Percentiles rank a stretch among this genome's conserved stretches.
Conservation (phyloP, 2,888 invertebrate genomes). For the Ophion slaviceki region DNA sequence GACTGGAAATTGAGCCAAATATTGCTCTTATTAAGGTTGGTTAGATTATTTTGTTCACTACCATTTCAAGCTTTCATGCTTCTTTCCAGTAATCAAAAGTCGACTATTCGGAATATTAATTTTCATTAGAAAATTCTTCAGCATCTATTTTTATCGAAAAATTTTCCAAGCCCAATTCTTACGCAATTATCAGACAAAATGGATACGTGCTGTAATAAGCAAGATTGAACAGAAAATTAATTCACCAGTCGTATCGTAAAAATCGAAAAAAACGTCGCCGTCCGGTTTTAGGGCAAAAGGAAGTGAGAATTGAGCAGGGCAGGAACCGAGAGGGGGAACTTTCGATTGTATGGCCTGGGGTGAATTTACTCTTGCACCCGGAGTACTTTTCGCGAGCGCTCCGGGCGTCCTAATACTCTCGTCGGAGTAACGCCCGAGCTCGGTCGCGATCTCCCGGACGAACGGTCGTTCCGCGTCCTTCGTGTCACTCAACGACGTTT, state of each 20-base stretch:
- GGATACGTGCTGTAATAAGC: too few species aligned
- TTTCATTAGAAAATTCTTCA: too few species aligned
- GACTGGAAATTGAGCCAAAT: too few species aligned
- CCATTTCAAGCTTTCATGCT: too few species aligned
- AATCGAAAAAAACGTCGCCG: not conserved
- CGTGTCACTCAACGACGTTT: slow-evolving; percentile 75
- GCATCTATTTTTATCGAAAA: too few species aligned
- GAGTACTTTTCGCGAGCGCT: not conserved
- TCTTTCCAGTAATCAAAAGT: too few species aligned
- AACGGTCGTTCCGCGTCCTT: slow-evolving; percentile 54
- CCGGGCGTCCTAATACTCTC: slow-evolving; percentile 13
- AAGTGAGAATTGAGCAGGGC: slow-evolving; percentile 55
- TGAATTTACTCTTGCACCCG: slow-evolving; percentile 34
- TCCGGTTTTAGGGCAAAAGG: slow-evolving; percentile 20
- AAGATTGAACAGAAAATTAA: too few species aligned
- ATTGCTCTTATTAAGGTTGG: too few species aligned
- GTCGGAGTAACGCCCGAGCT: slow-evolving; percentile 7
- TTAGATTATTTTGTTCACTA: too few species aligned
- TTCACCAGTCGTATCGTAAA: not conserved
- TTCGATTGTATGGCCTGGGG: slow-evolving; percentile 21
- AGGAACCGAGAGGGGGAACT: slow-evolving; percentile 43
- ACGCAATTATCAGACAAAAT: too few species aligned
- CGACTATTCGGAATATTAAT: too few species aligned
- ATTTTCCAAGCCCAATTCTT: too few species aligned
- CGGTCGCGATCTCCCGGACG: slow-evolving; percentile 23